phyloP scores from a whole-genome alignment of 1,140 invertebrate genomes.

The Achroia grisella region DNA sequence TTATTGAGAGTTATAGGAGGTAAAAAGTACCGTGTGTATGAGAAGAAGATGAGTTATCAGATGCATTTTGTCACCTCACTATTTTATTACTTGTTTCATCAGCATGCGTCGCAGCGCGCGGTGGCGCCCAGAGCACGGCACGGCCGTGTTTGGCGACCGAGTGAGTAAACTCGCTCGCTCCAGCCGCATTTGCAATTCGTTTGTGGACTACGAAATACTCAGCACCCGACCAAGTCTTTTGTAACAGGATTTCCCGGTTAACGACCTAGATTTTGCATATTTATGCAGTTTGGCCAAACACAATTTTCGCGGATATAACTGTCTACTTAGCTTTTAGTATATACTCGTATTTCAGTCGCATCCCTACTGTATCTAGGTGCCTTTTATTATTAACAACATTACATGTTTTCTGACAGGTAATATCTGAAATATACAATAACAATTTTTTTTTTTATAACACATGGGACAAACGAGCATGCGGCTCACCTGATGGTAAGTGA shows the following conservation, averaged over 20 bases:
- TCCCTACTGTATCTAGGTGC: too few relatives aligned
- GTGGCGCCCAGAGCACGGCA: neutral
- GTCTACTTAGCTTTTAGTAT: slow-evolving; percentile 7
- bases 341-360: neutral
- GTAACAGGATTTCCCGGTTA: slow-evolving; percentile 44
- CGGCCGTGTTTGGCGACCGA: slow-evolving; percentile 40
- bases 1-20: too few relatives aligned
- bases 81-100: slow-evolving; percentile 5
- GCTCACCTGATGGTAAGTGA: too few relatives aligned
- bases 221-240: slow-evolving; percentile 43
- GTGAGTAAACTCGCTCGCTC: slow-evolving; percentile 45
- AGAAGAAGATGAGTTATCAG: neutral
- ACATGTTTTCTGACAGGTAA: too few relatives aligned
- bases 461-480: too few relatives aligned
- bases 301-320: slow-evolving; percentile 24
- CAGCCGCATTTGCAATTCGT: slow-evolving; percentile 57
- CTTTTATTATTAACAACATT: neutral
- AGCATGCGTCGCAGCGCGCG: slow-evolving; percentile 10
- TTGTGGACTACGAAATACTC: slow-evolving; percentile 57
- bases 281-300: slow-evolving; percentile 39
- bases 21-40: too few relatives aligned
- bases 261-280: slow-evolving; percentile 47
- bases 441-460: too few relatives aligned
- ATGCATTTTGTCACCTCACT: too few relatives aligned
- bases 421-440: too few relatives aligned